These are phyloP conservation scores for Tapirus terrestris DNA, from an alignment of 2,113 vertebrate species.

Conservation along the genomic window DNA sequence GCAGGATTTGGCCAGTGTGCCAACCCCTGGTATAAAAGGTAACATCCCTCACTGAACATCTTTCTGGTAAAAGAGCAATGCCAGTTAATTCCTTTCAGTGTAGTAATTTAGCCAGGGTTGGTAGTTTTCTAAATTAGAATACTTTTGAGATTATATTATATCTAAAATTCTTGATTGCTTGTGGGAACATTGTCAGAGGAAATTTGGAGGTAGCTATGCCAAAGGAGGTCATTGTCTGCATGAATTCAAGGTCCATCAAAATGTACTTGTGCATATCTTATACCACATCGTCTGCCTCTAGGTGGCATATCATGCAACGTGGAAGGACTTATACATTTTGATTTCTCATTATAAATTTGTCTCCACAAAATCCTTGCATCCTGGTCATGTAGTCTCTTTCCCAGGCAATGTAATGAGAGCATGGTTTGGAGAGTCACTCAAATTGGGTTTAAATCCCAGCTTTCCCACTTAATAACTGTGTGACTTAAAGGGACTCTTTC, in stretches of 20 bases:
- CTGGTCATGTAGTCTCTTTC: background rate
- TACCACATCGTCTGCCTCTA: background rate
- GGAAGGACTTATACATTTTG: background rate
- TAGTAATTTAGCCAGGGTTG: background rate
- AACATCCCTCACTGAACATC: background rate
- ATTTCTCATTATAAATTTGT: background rate
- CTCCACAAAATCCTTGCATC: background rate
- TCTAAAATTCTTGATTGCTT: background rate
- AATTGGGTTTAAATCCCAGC: background rate
- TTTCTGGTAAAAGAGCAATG: background rate
- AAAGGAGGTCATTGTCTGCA: background rate
- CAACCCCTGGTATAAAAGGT: background rate
- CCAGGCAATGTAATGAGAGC: background rate
- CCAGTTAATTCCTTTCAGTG: background rate
- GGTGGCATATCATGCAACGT: background rate
- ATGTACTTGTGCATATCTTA: background rate
- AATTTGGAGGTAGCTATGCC: background rate
- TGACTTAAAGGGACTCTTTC: background rate
- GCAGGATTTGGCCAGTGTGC: background rate
- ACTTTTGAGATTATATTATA: background rate
- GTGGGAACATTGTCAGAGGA: background rate
- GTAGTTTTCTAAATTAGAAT: constrained; percentile 43
- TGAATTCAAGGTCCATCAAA: background rate
- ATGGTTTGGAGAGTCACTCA: background rate
- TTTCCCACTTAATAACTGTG: background rate